Conservation (phyloP, 2,888 invertebrate genomes). For the Lamproptera curius region DNA sequence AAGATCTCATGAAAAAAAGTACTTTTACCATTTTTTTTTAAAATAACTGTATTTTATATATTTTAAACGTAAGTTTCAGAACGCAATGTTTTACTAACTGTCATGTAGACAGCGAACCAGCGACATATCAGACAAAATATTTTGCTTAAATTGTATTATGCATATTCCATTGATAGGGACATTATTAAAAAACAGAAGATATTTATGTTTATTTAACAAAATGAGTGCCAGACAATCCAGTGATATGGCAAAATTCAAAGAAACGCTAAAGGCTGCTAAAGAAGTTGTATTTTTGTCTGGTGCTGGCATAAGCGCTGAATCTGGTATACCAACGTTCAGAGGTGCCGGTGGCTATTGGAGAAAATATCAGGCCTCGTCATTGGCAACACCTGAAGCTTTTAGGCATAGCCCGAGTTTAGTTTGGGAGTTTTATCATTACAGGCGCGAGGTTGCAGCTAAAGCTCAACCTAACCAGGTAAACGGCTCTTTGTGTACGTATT, state of each 20-base stretch:
- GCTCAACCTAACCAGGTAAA: conserved; percentile 84
- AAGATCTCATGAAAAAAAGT: too few species aligned
- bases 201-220: conserved; percentile 19
- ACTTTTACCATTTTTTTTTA: too few species aligned
- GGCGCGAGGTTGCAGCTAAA: conserved; percentile 86
- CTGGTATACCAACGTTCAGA: conserved; percentile 92
- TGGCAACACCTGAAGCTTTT: conserved; percentile 86
- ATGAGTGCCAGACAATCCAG: conserved; percentile 51
- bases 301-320: conserved; percentile 90
- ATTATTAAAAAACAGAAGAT: conserved; percentile 24
- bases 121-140: too few species aligned
- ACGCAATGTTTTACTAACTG: too few species aligned
- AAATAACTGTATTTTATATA: too few species aligned
- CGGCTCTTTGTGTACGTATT: too few species aligned
- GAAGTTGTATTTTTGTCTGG: conserved; percentile 84
- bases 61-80: too few species aligned
- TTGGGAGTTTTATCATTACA: conserved; percentile 94
- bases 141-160: too few species aligned
- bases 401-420: conserved; percentile 85
- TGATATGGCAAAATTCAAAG: conserved; percentile 73
- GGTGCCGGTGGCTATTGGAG: conserved; percentile 91
- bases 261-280: conserved; percentile 77
- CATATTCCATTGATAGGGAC: conserved; percentile 35
- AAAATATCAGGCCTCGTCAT: conserved; percentile 81
- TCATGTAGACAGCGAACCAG: too few species aligned